Evolutionary conservation across 2,888 invertebrate genomes (phyloP).

Genomic region (Ariolimax columbianus): DNA sequence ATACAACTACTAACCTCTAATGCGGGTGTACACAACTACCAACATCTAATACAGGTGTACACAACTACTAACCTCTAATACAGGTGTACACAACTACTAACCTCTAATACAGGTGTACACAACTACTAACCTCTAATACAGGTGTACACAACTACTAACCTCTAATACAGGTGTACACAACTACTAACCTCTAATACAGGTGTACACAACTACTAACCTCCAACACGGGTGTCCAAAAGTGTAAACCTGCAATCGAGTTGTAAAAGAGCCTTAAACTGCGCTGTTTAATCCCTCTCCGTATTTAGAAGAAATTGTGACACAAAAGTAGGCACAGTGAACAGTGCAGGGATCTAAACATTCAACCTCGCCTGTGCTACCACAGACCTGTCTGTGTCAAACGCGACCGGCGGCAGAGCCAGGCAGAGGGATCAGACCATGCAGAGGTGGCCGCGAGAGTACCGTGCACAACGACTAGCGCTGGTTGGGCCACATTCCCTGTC

Average conservation of each 20-base stretch:
- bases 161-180: too few relatives aligned
- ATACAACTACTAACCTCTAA: too few relatives aligned
- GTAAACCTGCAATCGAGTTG: neutral
- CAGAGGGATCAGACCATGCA: neutral
- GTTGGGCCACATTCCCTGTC: neutral
- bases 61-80: too few relatives aligned
- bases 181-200: too few relatives aligned
- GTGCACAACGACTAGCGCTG: neutral
- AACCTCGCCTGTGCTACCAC: neutral
- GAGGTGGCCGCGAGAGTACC: neutral
- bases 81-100: too few relatives aligned
- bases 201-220: too few relatives aligned
- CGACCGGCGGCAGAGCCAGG: neutral
- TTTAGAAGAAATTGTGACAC: neutral
- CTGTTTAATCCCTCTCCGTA: neutral
- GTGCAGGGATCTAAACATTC: neutral
- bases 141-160: too few relatives aligned
- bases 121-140: too few relatives aligned
- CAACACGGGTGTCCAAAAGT: too few relatives aligned
- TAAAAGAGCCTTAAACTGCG: neutral
- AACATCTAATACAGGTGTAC: too few relatives aligned
- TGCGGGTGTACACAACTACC: too few relatives aligned
- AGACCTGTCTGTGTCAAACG: conserved; percentile 1
- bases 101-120: too few relatives aligned
- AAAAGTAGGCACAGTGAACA: neutral